Percentiles rank a stretch among this genome's conserved stretches.
phyloP scores from a whole-genome alignment of 2,888 invertebrate genomes.

The Chromoteleia sp. region DNA sequence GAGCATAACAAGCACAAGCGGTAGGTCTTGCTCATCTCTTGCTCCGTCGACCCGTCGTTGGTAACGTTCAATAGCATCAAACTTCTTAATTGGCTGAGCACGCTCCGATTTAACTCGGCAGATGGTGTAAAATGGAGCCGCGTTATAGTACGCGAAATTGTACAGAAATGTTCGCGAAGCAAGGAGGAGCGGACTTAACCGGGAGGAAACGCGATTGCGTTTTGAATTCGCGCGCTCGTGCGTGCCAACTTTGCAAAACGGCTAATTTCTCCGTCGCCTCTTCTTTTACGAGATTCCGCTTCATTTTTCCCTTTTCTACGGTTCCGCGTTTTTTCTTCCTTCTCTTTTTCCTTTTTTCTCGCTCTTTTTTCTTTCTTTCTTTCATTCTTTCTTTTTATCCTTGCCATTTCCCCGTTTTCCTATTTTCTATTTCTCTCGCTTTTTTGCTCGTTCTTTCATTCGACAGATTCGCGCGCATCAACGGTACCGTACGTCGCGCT shows the following conservation, averaged over 20 bases:
- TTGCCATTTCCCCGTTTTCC: not conserved
- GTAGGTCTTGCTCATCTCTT: too few relatives aligned
- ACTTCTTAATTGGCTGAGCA: slow-evolving; percentile 77
- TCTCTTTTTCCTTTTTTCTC: slow-evolving; percentile 5
- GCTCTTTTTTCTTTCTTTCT: not conserved
- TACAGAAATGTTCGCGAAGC: slow-evolving; percentile 68
- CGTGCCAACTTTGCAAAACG: slow-evolving; percentile 70
- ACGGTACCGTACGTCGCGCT: slow-evolving; percentile 32
- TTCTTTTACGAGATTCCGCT: slow-evolving; percentile 50
- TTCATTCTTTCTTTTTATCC: not conserved
- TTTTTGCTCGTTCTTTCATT: slow-evolving; percentile 2
- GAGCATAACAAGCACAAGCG: slow-evolving; percentile 3
- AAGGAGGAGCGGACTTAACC: slow-evolving; percentile 46
- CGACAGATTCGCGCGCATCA: slow-evolving; percentile 24
- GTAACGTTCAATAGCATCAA: slow-evolving; percentile 75
- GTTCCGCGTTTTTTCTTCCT: slow-evolving; percentile 3
- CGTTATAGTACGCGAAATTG: slow-evolving; percentile 69
- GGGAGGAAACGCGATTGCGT: slow-evolving; percentile 62
- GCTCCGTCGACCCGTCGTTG: slow-evolving; percentile 67
- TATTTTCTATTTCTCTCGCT: not conserved
- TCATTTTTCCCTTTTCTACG: slow-evolving; percentile 45
- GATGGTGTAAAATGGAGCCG: slow-evolving; percentile 72
- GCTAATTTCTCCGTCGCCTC: slow-evolving; percentile 63
- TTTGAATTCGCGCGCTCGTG: slow-evolving; percentile 70
- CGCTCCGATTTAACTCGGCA: slow-evolving; percentile 73